Conservation (phyloP, 2,797 vertebrate species). For the Hydrophis major region DNA sequence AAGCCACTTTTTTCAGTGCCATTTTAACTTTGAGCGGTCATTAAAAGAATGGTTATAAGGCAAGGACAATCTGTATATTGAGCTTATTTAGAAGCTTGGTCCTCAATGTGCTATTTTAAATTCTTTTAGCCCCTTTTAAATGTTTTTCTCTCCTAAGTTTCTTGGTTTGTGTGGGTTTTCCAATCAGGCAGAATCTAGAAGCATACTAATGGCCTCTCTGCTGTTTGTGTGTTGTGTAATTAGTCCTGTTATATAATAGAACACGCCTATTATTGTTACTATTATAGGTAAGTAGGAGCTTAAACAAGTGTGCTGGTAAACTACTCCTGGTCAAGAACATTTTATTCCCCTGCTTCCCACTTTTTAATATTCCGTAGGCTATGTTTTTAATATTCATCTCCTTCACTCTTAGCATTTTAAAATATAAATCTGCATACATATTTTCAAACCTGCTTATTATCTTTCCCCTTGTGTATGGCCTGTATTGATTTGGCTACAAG, state of each 20-base stretch:
- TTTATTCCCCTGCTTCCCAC: neutral
- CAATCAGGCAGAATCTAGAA: neutral
- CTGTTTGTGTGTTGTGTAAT: neutral
- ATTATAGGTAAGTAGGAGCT: neutral
- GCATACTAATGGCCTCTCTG: neutral
- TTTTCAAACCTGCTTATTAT: neutral
- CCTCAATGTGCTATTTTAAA: neutral
- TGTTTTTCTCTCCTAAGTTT: neutral
- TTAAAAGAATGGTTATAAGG: neutral
- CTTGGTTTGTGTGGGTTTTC: neutral
- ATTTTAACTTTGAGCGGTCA: neutral
- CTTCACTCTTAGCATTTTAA: neutral
- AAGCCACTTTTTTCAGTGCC: neutral
- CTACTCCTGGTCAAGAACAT: neutral
- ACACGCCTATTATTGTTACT: neutral
- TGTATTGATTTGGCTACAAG: neutral
- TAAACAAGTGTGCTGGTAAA: neutral
- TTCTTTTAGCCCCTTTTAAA: neutral
- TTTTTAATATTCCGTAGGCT: neutral
- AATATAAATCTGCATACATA: neutral
- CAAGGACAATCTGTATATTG: neutral
- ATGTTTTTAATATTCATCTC: neutral
- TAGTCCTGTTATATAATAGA: neutral
- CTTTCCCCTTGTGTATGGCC: neutral
- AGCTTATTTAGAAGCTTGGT: neutral